Conservation (phyloP, 2,888 invertebrate species). For the Lasioglossum villosulum region DNA sequence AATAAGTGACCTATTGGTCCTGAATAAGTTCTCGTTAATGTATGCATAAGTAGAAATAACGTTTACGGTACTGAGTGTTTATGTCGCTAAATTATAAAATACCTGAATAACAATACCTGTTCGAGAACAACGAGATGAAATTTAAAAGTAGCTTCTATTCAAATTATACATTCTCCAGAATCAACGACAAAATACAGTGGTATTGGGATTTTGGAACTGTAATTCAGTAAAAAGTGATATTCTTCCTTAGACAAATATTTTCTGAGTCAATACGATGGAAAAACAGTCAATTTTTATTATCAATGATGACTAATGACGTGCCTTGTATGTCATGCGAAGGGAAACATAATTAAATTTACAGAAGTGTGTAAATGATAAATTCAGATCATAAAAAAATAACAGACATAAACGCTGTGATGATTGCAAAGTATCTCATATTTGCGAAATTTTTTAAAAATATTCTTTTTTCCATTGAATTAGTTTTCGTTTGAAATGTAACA, state of each 20-base stretch:
- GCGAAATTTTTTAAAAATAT: background rate
- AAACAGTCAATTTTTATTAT: constrained; percentile 4
- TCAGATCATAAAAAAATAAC: background rate
- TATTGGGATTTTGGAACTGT: background rate
- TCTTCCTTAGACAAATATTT: background rate
- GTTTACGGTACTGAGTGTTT: background rate
- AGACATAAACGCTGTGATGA: constrained; percentile 1
- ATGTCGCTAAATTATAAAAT: constrained; percentile 9
- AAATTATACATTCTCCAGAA: background rate
- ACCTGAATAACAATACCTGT: background rate
- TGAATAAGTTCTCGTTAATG: background rate
- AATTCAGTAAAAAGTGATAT: background rate
- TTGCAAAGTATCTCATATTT: background rate
- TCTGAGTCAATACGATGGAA: background rate
- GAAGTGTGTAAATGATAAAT: background rate
- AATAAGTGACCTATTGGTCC: too few relatives aligned
- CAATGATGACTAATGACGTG: constrained; percentile 26
- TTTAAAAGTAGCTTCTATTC: background rate
- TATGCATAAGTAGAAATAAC: background rate
- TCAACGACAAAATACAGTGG: background rate
- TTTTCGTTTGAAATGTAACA: background rate
- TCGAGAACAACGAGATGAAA: background rate
- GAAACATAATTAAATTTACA: background rate
- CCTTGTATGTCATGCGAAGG: constrained; percentile 21
- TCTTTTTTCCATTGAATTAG: background rate